Conservation (phyloP, 2,888 invertebrate genomes). For the Sympetrum striolatum region DNA sequence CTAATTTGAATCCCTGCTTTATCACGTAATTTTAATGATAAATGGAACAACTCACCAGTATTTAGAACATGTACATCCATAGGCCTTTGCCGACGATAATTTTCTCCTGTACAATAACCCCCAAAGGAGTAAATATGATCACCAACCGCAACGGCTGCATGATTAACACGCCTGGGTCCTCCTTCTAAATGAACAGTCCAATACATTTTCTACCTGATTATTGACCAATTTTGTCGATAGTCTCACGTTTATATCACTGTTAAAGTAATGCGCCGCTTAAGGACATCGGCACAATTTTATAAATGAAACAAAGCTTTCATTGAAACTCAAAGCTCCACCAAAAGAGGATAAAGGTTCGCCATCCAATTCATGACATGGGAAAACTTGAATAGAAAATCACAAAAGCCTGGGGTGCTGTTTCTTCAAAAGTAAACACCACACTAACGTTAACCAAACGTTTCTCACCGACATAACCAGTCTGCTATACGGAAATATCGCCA, state of each 20-base stretch:
- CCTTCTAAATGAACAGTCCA: constrained; percentile 89
- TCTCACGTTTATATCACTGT: neutral
- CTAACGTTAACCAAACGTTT: neutral
- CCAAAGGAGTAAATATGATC: constrained; percentile 88
- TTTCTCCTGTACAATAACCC: constrained; percentile 87
- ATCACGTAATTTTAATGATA: neutral
- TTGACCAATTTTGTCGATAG: neutral
- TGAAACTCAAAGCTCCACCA: neutral
- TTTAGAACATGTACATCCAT: constrained; percentile 89
- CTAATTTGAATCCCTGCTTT: neutral
- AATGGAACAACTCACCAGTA: constrained; percentile 65
- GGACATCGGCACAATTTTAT: neutral
- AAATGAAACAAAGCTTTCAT: neutral
- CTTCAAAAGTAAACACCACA: neutral
- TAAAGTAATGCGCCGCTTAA: neutral
- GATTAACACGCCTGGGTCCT: constrained; percentile 90
- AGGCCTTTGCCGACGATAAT: constrained; percentile 75
- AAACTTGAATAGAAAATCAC: neutral
- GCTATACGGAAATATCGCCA: neutral
- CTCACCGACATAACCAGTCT: neutral
- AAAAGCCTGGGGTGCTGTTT: neutral
- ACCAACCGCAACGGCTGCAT: constrained; percentile 84
- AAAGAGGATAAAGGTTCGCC: neutral
- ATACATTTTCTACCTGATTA: constrained; percentile 63
- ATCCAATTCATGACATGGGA: neutral